These are phyloP conservation scores for Drosophila dunni DNA, from an alignment of 1,140 invertebrate species.

Conservation along the genomic window DNA sequence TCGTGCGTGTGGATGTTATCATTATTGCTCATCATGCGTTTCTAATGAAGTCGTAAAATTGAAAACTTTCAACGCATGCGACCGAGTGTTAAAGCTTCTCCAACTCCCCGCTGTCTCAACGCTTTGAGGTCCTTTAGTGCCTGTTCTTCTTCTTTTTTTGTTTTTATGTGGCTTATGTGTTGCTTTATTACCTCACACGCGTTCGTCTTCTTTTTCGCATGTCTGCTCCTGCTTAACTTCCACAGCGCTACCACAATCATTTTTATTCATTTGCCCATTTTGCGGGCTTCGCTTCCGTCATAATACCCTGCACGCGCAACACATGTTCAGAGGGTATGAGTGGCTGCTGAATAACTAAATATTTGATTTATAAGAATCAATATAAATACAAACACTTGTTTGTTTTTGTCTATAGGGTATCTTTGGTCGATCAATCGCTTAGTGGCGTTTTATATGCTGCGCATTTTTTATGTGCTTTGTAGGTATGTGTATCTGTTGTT, in stretches of 20 bases:
- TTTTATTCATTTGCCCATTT: conserved; percentile 58
- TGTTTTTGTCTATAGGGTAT: not conserved
- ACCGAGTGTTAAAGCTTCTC: conserved; percentile 18
- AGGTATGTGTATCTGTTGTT: not conserved
- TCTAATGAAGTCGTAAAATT: conserved; percentile 79
- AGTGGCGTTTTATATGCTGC: not conserved
- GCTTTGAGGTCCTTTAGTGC: not conserved
- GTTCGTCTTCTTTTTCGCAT: conserved; percentile 14
- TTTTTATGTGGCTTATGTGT: conserved; percentile 40
- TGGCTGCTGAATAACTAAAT: not conserved
- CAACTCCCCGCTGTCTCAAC: not conserved
- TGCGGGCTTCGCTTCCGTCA: conserved; percentile 37
- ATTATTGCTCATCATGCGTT: conserved; percentile 78
- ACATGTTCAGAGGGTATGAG: not conserved
- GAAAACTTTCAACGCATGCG: conserved; percentile 73
- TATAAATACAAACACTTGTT: too few species aligned
- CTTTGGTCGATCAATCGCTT: not conserved
- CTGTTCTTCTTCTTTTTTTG: conserved; percentile 1
- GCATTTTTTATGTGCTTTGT: not conserved
- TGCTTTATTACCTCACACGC: conserved; percentile 46
- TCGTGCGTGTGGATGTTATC: conserved; percentile 45
- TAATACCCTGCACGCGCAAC: conserved; percentile 20
- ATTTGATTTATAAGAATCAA: too few species aligned
- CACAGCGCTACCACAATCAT: conserved; percentile 41
- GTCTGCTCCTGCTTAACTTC: conserved; percentile 20